A percentile compares a stretch with the other conserved stretches of the same genome.
Evolutionary conservation across 2,113 vertebrate species (phyloP).

Genomic region (Ictidomys tridecemlineatus): DNA sequence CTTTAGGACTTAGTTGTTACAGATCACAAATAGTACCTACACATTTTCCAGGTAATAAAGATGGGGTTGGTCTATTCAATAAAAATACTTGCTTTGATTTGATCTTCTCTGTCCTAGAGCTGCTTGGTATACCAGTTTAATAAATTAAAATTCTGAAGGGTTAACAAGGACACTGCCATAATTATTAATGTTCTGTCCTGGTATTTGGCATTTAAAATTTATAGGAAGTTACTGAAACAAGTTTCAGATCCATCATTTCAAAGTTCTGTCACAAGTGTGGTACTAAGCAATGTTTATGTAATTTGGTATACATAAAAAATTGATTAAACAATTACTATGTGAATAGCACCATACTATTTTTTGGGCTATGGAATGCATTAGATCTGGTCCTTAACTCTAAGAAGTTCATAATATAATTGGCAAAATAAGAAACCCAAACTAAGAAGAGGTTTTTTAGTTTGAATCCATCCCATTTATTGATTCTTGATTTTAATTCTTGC

Average conservation of each 20-base stretch:
- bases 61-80: neutral
- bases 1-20: neutral
- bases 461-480: too few relatives aligned
- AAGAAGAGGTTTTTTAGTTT: too few relatives aligned
- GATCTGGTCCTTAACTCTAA: neutral
- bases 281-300: neutral
- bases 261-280: neutral
- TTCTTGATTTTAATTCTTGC: too few relatives aligned
- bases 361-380: neutral
- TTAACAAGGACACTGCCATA: neutral
- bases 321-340: neutral
- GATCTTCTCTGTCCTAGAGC: neutral
- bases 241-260: neutral
- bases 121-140: neutral
- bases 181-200: neutral
- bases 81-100: constrained; percentile 34
- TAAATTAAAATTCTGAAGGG: neutral
- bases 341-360: neutral
- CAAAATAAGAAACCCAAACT: neutral
- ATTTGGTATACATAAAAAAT: neutral
- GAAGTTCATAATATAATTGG: neutral
- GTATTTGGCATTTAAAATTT: neutral
- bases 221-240: neutral
- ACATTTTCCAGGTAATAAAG: neutral
- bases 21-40: neutral